Conservation (phyloP, 2,797 vertebrate species). For the Poeciliopsis presidionis region DNA sequence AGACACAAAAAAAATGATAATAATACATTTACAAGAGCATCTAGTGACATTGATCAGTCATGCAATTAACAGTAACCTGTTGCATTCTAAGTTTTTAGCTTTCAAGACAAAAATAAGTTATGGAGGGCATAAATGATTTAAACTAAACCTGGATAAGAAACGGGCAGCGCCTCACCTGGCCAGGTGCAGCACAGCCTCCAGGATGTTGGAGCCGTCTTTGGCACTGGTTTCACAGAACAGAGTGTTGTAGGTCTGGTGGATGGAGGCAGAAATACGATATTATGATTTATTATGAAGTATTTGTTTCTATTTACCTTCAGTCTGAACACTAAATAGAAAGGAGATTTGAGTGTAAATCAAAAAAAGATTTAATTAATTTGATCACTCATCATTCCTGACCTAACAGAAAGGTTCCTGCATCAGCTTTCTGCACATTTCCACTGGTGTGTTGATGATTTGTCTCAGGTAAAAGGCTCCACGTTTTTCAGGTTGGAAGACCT, state of each 20-base stretch:
- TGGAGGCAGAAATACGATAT: conserved; percentile 10
- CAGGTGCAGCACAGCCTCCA: conserved; percentile 96
- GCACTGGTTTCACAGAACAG: conserved; percentile 83
- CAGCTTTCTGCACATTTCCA: background rate
- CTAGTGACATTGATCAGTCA: background rate
- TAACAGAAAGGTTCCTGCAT: background rate
- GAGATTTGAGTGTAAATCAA: background rate
- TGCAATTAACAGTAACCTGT: background rate
- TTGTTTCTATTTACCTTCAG: background rate
- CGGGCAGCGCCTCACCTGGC: conserved; percentile 84
- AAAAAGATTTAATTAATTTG: background rate
- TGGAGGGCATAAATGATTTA: background rate
- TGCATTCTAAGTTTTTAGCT: background rate
- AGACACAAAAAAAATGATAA: background rate
- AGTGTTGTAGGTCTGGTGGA: conserved; percentile 76
- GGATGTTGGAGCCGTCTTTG: conserved; percentile 92
- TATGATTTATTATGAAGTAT: background rate
- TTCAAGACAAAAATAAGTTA: background rate
- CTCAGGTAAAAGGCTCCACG: background rate
- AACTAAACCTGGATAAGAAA: background rate
- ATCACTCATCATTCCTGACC: background rate
- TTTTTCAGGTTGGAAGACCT: background rate
- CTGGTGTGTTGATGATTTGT: background rate
- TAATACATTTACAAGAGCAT: background rate
- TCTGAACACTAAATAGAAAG: background rate